Conservation (phyloP, 2,888 invertebrate species). For the Dilophus febrilis region DNA sequence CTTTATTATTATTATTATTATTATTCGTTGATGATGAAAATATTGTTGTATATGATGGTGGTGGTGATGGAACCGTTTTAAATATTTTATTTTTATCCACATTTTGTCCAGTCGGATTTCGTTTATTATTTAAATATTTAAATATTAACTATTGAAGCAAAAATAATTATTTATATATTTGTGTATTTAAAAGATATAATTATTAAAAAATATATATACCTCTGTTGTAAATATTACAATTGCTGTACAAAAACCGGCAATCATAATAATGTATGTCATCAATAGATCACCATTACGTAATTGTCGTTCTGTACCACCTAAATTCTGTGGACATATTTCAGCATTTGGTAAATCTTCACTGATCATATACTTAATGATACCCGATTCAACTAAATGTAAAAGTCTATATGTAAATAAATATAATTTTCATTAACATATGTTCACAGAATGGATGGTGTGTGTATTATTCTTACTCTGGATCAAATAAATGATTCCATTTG, state of each 20-base stretch:
- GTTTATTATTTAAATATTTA: conserved; percentile 4
- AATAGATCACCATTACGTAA: conserved; percentile 56
- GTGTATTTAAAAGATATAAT: neutral
- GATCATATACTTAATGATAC: conserved; percentile 51
- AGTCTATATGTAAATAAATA: conserved; percentile 35
- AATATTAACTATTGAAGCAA: conserved; percentile 3
- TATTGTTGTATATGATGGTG: conserved; percentile 48
- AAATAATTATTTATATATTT: neutral
- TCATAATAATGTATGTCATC: conserved; percentile 64
- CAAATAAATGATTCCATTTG: conserved; percentile 40
- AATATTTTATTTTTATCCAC: neutral
- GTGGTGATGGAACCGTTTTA: conserved; percentile 25
- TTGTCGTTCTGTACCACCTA: conserved; percentile 63
- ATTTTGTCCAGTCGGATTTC: neutral
- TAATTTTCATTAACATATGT: neutral
- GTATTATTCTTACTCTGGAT: conserved; percentile 44
- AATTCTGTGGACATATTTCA: conserved; percentile 62
- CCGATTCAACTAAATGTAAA: conserved; percentile 51
- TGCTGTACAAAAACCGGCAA: conserved; percentile 48
- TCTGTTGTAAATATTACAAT: conserved; percentile 48
- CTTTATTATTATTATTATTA: too few species aligned
- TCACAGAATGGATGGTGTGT: neutral
- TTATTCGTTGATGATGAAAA: conserved; percentile 23
- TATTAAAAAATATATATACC: conserved; percentile 23
- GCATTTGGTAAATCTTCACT: conserved; percentile 48